phyloP scores from a whole-genome alignment of 2,888 invertebrate genomes.

The Megalurothrips usitatus region DNA sequence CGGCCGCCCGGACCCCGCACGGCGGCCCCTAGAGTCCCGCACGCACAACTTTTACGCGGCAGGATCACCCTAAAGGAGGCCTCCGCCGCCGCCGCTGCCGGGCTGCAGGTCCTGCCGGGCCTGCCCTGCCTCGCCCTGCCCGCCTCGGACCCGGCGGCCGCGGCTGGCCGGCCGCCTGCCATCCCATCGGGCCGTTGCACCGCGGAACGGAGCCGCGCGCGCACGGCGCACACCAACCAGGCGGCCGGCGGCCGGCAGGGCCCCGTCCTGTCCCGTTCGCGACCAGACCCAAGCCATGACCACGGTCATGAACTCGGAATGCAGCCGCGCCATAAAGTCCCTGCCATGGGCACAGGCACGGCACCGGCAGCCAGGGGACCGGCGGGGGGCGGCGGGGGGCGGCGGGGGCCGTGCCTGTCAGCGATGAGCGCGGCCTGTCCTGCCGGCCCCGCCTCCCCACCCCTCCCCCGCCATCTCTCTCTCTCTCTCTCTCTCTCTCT shows the following conservation, averaged over 20 bases:
- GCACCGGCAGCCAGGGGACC: too few relatives aligned
- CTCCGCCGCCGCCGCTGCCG: too few relatives aligned
- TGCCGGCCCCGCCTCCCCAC: neutral
- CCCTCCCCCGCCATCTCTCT: neutral
- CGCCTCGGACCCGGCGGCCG: too few relatives aligned
- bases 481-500: neutral
- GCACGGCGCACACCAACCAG: too few relatives aligned
- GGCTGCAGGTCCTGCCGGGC: too few relatives aligned
- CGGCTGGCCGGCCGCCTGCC: neutral
- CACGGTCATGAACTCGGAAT: conserved; percentile 24
- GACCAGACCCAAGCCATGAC: conserved; percentile 20
- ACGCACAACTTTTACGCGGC: too few relatives aligned
- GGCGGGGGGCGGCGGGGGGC: neutral
- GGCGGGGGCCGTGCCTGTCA: neutral
- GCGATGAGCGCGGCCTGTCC: neutral
- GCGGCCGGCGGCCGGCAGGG: neutral
- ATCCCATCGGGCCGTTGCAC: neutral
- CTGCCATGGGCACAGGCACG: neutral
- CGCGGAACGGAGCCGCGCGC: too few relatives aligned
- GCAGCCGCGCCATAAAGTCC: conserved; percentile 18
- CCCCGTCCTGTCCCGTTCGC: neutral
- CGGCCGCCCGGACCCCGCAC: too few relatives aligned
- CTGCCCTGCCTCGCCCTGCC: neutral
- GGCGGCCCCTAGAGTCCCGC: too few relatives aligned
- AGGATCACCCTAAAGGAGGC: too few relatives aligned